phyloP scores from a whole-genome alignment of 2,113 vertebrate genomes.

The Thalassarche chlororhynchos region DNA sequence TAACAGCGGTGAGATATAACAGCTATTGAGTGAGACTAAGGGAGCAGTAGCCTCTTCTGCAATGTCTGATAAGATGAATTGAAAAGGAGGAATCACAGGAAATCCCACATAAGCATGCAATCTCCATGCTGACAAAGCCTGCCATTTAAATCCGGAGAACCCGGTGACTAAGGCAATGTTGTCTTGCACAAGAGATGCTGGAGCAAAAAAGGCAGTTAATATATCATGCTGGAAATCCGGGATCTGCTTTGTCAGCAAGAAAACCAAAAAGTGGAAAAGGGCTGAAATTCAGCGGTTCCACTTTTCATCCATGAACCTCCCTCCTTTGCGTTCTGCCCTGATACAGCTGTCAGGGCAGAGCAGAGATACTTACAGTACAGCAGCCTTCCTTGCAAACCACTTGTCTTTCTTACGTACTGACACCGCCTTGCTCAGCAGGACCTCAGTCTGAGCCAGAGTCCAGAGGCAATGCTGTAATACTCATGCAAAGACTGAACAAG shows the following conservation, averaged over 20 bases:
- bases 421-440: background rate
- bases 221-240: background rate
- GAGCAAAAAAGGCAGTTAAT: background rate
- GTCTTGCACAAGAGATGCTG: background rate
- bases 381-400: background rate
- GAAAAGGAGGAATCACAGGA: background rate
- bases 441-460: background rate
- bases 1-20: background rate
- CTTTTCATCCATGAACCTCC: background rate
- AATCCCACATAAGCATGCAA: background rate
- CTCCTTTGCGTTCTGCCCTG: background rate
- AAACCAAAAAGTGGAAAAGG: background rate
- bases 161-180: background rate
- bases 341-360: background rate
- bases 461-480: background rate
- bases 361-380: background rate
- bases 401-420: background rate
- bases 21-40: background rate
- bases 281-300: background rate
- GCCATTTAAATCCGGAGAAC: background rate
- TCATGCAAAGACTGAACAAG: background rate
- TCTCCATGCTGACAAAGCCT: background rate
- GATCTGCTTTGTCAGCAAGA: background rate
- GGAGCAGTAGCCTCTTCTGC: background rate
- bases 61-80: background rate